These are phyloP conservation scores for Saccostrea cuccullata DNA, from an alignment of 1,140 invertebrate species.

Conservation along the genomic window DNA sequence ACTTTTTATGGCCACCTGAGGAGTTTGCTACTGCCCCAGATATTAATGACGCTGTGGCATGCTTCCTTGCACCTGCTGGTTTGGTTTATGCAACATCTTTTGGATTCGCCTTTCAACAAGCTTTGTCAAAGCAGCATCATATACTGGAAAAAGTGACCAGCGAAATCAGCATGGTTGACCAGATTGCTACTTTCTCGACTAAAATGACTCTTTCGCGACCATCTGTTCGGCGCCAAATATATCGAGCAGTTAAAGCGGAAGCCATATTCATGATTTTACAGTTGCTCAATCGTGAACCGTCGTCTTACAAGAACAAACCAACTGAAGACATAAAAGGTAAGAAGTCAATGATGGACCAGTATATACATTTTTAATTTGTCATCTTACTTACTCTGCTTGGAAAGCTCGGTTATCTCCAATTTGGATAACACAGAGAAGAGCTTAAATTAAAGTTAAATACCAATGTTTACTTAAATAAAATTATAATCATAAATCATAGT, in stretches of 20 bases:
- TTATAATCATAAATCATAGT: too few species aligned
- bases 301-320: conserved; percentile 54
- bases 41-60: conserved; percentile 69
- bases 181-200: conserved; percentile 65
- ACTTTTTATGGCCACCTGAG: conserved; percentile 61
- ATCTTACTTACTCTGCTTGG: too few species aligned
- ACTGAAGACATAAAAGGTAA: conserved; percentile 64
- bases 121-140: conserved; percentile 64
- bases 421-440: too few species aligned
- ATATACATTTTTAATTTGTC: too few species aligned
- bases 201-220: conserved; percentile 55
- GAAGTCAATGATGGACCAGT: background rate
- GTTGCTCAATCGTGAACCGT: conserved; percentile 59
- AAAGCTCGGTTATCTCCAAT: too few species aligned
- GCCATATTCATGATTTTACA: conserved; percentile 68
- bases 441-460: too few species aligned
- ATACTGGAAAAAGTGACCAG: conserved; percentile 62
- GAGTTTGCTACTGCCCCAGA: conserved; percentile 58
- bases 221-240: conserved; percentile 54
- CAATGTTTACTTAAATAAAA: too few species aligned
- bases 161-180: conserved; percentile 67
- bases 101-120: conserved; percentile 69
- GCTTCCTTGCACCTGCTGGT: conserved; percentile 69
- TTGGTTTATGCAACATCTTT: conserved; percentile 71
- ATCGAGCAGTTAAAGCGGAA: conserved; percentile 65